Evolutionary conservation across 2,888 invertebrate genomes (phyloP).

Genomic region (Blastobasis lacticolella): DNA sequence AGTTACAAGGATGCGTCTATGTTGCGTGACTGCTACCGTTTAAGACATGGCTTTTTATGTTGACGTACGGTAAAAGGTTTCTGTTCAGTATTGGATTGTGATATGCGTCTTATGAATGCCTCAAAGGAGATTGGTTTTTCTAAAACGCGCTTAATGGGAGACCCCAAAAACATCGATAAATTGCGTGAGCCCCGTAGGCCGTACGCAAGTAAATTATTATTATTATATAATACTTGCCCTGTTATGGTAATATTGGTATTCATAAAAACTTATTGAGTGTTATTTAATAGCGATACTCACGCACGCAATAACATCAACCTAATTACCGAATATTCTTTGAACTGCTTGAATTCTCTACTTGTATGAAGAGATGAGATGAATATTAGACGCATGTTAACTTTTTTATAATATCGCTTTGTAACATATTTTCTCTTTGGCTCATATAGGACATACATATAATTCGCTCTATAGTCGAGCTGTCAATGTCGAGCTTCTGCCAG

Average conservation of each 20-base stretch:
- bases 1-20: background rate
- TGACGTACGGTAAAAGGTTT: slow-evolving; percentile 15
- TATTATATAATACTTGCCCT: slow-evolving; percentile 24
- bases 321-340: slow-evolving; percentile 1
- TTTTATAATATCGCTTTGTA: too few relatives aligned
- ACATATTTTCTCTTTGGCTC: too few relatives aligned
- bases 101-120: slow-evolving; percentile 8
- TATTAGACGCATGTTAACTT: too few relatives aligned
- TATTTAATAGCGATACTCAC: slow-evolving; percentile 27
- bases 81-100: background rate
- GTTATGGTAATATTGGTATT: slow-evolving; percentile 22
- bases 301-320: slow-evolving; percentile 17
- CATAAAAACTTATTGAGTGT: slow-evolving; percentile 21
- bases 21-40: slow-evolving; percentile 37
- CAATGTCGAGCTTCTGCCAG: too few relatives aligned
- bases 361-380: too few relatives aligned
- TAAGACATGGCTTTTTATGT: slow-evolving; percentile 21
- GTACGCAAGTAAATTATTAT: slow-evolving; percentile 17
- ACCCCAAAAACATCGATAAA: slow-evolving; percentile 27
- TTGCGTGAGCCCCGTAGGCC: slow-evolving; percentile 32
- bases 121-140: slow-evolving; percentile 27
- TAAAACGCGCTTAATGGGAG: slow-evolving; percentile 24
- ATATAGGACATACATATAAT: too few relatives aligned
- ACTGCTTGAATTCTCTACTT: slow-evolving; percentile 1
- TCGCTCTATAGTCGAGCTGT: too few relatives aligned